These are phyloP conservation scores for Crematogaster levior DNA, from an alignment of 2,888 invertebrate genomes.

Conservation along the genomic window DNA sequence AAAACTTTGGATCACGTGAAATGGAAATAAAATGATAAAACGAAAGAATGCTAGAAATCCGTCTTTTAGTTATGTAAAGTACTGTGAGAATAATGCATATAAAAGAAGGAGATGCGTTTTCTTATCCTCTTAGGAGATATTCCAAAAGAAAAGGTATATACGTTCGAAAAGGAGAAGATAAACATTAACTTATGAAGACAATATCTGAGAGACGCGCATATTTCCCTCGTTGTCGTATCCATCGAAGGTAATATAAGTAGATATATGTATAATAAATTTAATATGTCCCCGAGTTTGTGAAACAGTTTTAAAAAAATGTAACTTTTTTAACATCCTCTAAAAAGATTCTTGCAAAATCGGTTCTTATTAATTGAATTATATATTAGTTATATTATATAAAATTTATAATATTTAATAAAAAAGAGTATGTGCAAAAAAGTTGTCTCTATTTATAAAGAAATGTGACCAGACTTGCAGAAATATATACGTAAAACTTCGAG, in stretches of 20 bases:
- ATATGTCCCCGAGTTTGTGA: neutral
- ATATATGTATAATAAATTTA: neutral
- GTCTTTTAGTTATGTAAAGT: constrained; percentile 23
- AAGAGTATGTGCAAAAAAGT: neutral
- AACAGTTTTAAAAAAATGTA: neutral
- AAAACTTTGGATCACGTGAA: neutral
- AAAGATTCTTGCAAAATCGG: neutral
- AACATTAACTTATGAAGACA: constrained; percentile 11
- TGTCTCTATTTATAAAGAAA: neutral
- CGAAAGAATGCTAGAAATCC: neutral
- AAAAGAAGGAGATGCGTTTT: neutral
- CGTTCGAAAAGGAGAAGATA: constrained; percentile 1
- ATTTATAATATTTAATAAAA: neutral
- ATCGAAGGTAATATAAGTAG: neutral
- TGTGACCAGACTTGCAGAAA: neutral
- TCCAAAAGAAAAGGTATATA: neutral
- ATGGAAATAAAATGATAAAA: constrained; percentile 5
- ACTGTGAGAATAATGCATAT: constrained; percentile 7
- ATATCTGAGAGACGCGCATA: neutral
- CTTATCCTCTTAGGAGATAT: constrained; percentile 8
- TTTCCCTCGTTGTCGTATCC: neutral
- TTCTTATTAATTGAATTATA: neutral
- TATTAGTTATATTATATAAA: too few species aligned
- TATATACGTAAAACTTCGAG: neutral
- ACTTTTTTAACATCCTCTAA: neutral